Base-by-base conservation (phyloP, 2,888 invertebrate genomes). In the Luperina nickerlii region DNA sequence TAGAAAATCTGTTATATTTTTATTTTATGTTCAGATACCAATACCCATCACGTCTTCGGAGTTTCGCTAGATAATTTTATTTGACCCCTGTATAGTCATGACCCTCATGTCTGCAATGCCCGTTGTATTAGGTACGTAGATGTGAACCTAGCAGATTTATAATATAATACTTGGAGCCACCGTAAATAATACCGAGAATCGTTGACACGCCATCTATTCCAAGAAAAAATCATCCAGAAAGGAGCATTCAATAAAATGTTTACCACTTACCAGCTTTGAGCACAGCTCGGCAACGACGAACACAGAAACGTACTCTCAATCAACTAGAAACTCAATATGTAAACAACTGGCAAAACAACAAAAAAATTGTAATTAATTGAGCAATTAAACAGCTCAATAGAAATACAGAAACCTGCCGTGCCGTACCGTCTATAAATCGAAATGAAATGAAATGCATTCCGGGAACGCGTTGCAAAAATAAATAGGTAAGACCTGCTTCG, bases 381-480 rank as follows among this genome's bases (percentile, higher is more conserved):
- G 70, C 63, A 79, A 82, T 82, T 54, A 75, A 65, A 77, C 45
- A 60, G 32, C 69, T 72, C 48, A 13, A 69, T 67, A 70, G 45
- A 69, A 74, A 74, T 38, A 77, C 54, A 32, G 68, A 60, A 78
- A 51, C 63, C 70, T 75, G 65, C 32, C 54, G 32, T 69, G 9
- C 54, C 57, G 32, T 67, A 18, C 54, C 42, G 45, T 60, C 27
- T 42, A 63, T 71, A 42, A 78, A 80, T 69, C 51, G 69, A 68
- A 67, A 13, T 57, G 72, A 71, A 85, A 82, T 83, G 24, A 83
- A 88, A 80, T 78, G 79, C 78, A 83, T 73, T 76, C 75, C 70
- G 60, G 60, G 82, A 81, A 76, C 24, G 74, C 68, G 68, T 66
- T 42, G 83, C 76, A 78, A 82, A 87, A 88, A 87, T 84, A 88